A percentile compares a stretch with the other conserved stretches of the same genome.
phyloP scores from a whole-genome alignment of 2,888 invertebrate genomes.

The Pammene fasciana region DNA sequence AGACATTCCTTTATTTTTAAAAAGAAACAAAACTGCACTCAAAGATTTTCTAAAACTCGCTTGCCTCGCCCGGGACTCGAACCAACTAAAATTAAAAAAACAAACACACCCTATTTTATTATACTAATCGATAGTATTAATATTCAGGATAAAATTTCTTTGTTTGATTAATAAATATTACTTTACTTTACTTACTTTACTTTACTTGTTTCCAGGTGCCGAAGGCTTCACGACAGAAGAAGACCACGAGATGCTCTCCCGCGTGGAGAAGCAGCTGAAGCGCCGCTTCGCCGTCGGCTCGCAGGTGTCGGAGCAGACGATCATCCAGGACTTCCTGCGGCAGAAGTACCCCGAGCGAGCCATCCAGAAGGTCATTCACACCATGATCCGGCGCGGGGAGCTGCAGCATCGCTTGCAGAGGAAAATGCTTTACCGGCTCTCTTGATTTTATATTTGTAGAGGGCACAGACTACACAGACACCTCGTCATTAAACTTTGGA shows the following conservation, averaged over 20 bases:
- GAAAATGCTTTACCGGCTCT: conserved; percentile 97
- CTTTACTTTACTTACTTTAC: too few relatives aligned
- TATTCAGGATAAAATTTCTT: too few relatives aligned
- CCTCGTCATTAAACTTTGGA: too few relatives aligned
- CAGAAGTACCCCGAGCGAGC: conserved; percentile 95
- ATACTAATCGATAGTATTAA: too few relatives aligned
- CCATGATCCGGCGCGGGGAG: conserved; percentile 97
- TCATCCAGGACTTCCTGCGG: conserved; percentile 92
- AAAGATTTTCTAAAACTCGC: too few relatives aligned
- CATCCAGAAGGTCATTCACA: conserved; percentile 94
- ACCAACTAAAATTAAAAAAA: too few relatives aligned
- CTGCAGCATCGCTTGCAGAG: conserved; percentile 98
- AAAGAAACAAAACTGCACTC: too few relatives aligned
- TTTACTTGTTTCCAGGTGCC: conserved; percentile 85
- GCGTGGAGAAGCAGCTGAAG: conserved; percentile 97
- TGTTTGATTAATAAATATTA: too few relatives aligned
- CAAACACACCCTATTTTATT: too few relatives aligned
- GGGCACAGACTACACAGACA: too few relatives aligned
- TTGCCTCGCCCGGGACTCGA: too few relatives aligned
- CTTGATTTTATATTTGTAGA: conserved; percentile 73
- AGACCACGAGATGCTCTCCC: conserved; percentile 94
- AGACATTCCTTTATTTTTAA: too few relatives aligned
- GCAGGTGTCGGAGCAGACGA: conserved; percentile 96
- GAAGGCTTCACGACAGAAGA: conserved; percentile 98
- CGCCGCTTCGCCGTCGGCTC: conserved; percentile 97